A percentile compares a stretch with the other conserved stretches of the same genome.
phyloP scores from a whole-genome alignment of 2,888 invertebrate species.

The Lampropteryx suffumata region DNA sequence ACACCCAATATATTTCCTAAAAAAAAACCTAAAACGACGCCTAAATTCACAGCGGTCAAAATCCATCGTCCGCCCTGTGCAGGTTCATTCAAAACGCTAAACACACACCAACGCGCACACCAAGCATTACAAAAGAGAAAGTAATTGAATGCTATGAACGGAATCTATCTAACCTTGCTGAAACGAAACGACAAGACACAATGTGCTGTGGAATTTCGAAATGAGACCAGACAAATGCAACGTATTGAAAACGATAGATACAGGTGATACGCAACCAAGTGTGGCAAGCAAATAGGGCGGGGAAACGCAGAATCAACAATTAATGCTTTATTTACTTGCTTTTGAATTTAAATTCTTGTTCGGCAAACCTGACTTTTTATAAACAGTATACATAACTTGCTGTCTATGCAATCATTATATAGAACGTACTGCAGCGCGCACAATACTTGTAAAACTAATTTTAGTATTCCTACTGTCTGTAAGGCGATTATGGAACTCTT shows the following conservation, averaged over 20 bases:
- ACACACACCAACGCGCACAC: constrained; percentile 49
- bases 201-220: constrained; percentile 46
- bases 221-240: constrained; percentile 45
- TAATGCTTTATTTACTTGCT: constrained; percentile 54
- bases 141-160: constrained; percentile 10
- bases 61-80: too few species aligned
- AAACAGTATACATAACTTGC: too few species aligned
- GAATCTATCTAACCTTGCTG: constrained; percentile 44
- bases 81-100: constrained; percentile 22
- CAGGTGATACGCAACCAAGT: constrained; percentile 53
- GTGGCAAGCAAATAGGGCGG: constrained; percentile 70
- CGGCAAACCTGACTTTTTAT: too few species aligned
- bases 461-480: too few species aligned
- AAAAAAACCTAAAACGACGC: too few species aligned
- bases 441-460: too few species aligned
- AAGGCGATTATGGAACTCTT: too few species aligned
- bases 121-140: constrained; percentile 44
- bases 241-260: constrained; percentile 43
- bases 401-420: too few species aligned
- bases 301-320: constrained; percentile 55
- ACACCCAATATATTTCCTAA: too few species aligned
- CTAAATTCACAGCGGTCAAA: too few species aligned
- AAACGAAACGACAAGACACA: constrained; percentile 46
- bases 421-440: too few species aligned
- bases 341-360: too few species aligned